Evolutionary conservation across 2,888 invertebrate genomes (phyloP).

Genomic region (Pheosia gnoma): DNA sequence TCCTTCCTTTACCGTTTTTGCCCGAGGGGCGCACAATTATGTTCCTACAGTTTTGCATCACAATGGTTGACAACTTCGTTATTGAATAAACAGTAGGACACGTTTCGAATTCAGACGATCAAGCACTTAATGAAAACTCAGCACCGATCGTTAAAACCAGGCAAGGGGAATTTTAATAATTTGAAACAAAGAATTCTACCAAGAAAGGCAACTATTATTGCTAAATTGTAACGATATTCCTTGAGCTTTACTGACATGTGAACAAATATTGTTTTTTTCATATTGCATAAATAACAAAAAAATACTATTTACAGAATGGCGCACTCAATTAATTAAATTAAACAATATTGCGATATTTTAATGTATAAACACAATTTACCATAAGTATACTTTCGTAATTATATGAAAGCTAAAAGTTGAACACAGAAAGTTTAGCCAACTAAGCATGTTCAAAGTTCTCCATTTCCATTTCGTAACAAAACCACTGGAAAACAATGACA

Average conservation of each 20-base stretch:
- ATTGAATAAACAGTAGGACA: constrained; percentile 30
- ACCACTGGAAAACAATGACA: constrained; percentile 30
- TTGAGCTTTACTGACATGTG: too few species aligned
- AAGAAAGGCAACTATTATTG: constrained; percentile 44
- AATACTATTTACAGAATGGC: too few species aligned
- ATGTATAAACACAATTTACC: background rate
- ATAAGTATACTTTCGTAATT: background rate
- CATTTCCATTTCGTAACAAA: constrained; percentile 35
- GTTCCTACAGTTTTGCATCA: constrained; percentile 22
- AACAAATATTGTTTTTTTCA: too few species aligned
- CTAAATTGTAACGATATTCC: constrained; percentile 43
- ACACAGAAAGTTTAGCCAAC: constrained; percentile 14
- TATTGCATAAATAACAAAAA: too few species aligned
- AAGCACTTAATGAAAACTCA: constrained; percentile 30
- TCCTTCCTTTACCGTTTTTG: constrained; percentile 12
- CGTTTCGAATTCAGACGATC: constrained; percentile 40
- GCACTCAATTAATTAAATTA: constrained; percentile 43
- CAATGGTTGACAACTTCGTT: constrained; percentile 22
- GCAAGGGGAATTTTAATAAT: constrained; percentile 55
- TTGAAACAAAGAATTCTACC: constrained; percentile 52
- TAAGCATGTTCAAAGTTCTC: constrained; percentile 34
- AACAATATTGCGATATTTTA: constrained; percentile 21
- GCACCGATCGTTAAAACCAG: constrained; percentile 33
- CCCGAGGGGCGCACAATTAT: constrained; percentile 14
- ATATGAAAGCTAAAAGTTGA: background rate